Evolutionary conservation across 2,113 vertebrate species (phyloP), one percentile per base, ranked within the genome.

Genomic region (Petrocephalus zakoni): DNA sequence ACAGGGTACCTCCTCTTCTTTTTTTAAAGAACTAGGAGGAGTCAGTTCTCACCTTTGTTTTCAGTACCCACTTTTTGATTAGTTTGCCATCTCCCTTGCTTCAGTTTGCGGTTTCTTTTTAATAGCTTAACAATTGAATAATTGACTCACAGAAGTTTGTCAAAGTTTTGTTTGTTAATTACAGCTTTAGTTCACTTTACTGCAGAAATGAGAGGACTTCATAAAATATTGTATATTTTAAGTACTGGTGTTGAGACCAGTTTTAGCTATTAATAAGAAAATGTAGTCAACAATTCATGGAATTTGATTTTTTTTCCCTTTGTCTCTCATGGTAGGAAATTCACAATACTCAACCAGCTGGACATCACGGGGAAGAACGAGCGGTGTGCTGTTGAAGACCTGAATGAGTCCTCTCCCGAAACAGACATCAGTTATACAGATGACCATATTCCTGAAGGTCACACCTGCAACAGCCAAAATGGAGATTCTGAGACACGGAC

Each of bases 341-440:
- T 34, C 17, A 61, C 11, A 47, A 64, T 42, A 47, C 34, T 10
- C 6, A 46, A 19, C 19, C 56, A 87, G 56, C 34, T 61, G 86
- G 56, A 47, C 34, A 46, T 1, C 22, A 7, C 5, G 52, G 34
- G 0, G 42, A 47, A 34, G 72, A 78, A 0, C 4, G 34, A 64
- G n/a, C 19, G 0, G 9, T 19, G 72, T 2, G 34, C 4, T 42
- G 72, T 42, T 78, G 85, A 87, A 52, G 29, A 37, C 34, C 34
- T 1, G 6, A 46, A 42, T 61, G 86, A 49, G 55, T 13, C 37
- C 34, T 87, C 37, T 13, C 86, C 25, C 19, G 25, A 85, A 55
- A 37, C 72, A 78, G 72, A 78, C 72, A 78, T 78, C 72, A 78
- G 72, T 42, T 78, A 42, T 78, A 19, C 72, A 78, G 72, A 78